Conservation (phyloP, 2,113 vertebrate genomes). For the Cercopithecus mona region DNA sequence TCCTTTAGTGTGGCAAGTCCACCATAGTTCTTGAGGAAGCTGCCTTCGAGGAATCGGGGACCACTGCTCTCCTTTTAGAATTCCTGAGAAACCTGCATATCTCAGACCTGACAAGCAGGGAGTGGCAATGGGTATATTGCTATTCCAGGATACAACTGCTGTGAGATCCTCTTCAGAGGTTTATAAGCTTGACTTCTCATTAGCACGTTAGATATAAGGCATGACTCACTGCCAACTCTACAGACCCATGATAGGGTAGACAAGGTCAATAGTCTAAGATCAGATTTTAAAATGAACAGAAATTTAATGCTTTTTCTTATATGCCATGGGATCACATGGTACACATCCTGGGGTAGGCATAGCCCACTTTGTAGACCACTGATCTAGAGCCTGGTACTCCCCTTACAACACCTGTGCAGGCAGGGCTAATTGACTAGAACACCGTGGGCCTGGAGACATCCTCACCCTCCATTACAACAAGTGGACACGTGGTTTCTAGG, state of each 20-base stretch:
- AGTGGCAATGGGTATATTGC: neutral
- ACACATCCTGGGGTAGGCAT: neutral
- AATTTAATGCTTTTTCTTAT: neutral
- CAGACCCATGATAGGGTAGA: neutral
- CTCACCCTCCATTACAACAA: neutral
- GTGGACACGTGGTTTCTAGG: neutral
- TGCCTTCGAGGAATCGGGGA: neutral
- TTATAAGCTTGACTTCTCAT: neutral
- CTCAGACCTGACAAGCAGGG: neutral
- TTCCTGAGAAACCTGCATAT: neutral
- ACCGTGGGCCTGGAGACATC: neutral
- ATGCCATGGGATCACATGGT: neutral
- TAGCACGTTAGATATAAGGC: neutral
- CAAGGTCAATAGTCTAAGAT: neutral
- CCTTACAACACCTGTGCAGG: neutral
- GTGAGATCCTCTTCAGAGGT: neutral
- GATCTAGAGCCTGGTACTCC: neutral
- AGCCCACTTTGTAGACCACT: neutral
- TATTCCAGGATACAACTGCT: neutral
- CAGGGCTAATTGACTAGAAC: neutral
- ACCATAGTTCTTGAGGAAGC: neutral
- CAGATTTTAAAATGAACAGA: neutral
- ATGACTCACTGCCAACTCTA: neutral
- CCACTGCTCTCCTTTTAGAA: neutral
- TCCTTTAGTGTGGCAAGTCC: neutral